These are phyloP conservation scores for Dermolepida albohirtum DNA, from an alignment of 2,888 invertebrate genomes.

Conservation along the genomic window DNA sequence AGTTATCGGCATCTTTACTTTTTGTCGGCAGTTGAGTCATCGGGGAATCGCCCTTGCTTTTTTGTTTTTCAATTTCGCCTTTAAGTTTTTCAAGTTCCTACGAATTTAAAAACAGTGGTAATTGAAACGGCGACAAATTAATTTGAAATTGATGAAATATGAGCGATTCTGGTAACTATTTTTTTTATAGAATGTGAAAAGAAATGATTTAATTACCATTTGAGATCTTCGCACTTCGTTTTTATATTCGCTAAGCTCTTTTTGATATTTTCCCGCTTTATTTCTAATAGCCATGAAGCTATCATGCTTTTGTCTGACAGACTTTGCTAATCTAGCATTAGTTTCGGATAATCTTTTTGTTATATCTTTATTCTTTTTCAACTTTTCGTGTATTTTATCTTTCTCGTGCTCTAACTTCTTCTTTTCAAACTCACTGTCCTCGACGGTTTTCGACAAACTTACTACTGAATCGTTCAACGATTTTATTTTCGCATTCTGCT, in stretches of 20 bases:
- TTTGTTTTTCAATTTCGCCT: slow-evolving; percentile 25
- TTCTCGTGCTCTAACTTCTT: slow-evolving; percentile 38
- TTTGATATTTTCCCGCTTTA: slow-evolving; percentile 44
- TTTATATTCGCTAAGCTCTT: slow-evolving; percentile 44
- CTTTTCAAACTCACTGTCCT: slow-evolving; percentile 44
- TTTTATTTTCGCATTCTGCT: slow-evolving; percentile 45
- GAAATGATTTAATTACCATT: slow-evolving; percentile 19
- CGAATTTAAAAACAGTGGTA: background rate
- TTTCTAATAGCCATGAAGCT: slow-evolving; percentile 41
- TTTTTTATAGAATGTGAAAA: no score
- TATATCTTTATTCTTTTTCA: slow-evolving; percentile 42
- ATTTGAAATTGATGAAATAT: no score
- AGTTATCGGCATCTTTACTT: background rate
- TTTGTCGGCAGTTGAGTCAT: background rate
- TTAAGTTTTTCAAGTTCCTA: slow-evolving; percentile 39
- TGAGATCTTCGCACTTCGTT: slow-evolving; percentile 40
- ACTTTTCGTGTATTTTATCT: slow-evolving; percentile 40
- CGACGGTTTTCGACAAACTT: slow-evolving; percentile 42
- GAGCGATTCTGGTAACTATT: no score
- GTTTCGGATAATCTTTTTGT: slow-evolving; percentile 44
- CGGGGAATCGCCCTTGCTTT: slow-evolving; percentile 5
- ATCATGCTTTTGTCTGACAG: slow-evolving; percentile 44
- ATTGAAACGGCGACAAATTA: background rate
- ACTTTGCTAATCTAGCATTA: slow-evolving; percentile 43
- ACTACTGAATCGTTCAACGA: slow-evolving; percentile 40